A percentile compares a stretch with the other conserved stretches of the same genome.
These are phyloP conservation scores for Cinclus cinclus DNA, from an alignment of 2,113 vertebrate genomes.

Conservation along the genomic window DNA sequence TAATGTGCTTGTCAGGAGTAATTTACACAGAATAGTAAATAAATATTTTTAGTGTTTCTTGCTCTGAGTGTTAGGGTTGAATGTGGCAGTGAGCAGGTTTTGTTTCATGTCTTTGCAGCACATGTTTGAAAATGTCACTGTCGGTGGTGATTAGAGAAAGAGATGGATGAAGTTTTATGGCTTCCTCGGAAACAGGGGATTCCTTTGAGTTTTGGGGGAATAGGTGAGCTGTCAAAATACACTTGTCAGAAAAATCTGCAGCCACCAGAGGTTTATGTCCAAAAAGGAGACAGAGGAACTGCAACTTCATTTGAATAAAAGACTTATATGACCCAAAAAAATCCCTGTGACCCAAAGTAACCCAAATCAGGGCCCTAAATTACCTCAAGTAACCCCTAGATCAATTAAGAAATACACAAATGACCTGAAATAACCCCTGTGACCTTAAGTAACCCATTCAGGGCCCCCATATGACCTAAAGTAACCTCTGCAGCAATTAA, in stretches of 20 bases:
- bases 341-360: too few relatives aligned
- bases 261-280: too few relatives aligned
- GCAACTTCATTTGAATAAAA: neutral
- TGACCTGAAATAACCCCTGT: neutral
- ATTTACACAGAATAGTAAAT: neutral
- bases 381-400: too few relatives aligned
- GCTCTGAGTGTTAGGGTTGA: neutral
- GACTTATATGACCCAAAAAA: too few relatives aligned
- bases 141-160: neutral
- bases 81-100: neutral
- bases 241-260: neutral
- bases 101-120: neutral
- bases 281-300: too few relatives aligned
- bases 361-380: too few relatives aligned
- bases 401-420: too few relatives aligned
- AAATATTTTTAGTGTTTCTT: neutral
- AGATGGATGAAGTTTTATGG: neutral
- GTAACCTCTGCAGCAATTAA: too few relatives aligned
- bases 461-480: too few relatives aligned
- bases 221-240: neutral
- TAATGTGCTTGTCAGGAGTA: neutral
- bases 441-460: too few relatives aligned
- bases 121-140: neutral
- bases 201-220: neutral
- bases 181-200: neutral